A percentile compares a stretch with the other conserved stretches of the same genome.
Evolutionary conservation across 92 coral and sea anemone genomes (phyloP).

Genomic region (Siderastrea radians): DNA sequence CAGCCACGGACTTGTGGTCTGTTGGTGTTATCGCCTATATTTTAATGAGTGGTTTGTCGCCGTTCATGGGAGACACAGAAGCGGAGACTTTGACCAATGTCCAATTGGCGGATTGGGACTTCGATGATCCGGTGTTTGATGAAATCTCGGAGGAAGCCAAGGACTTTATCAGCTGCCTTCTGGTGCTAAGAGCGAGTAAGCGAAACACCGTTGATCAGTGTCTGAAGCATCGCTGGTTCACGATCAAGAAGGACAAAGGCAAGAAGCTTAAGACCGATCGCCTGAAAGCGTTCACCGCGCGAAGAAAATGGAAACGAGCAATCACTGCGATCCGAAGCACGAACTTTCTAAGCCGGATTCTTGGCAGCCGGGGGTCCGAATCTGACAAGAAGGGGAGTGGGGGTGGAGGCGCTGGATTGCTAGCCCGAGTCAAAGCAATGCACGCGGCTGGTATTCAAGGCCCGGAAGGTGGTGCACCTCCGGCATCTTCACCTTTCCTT

Average conservation of each 20-base stretch:
- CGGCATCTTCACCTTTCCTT: constrained; percentile 86
- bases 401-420: constrained; percentile 82
- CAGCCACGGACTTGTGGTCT: constrained; percentile 98
- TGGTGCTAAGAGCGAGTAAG: constrained; percentile 76
- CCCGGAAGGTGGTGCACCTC: constrained; percentile 75
- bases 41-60: constrained; percentile 94
- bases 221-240: constrained; percentile 87
- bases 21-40: constrained; percentile 99
- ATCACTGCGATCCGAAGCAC: constrained; percentile 98
- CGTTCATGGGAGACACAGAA: constrained; percentile 98
- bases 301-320: constrained; percentile 98
- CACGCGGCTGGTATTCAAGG: constrained; percentile 97
- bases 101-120: constrained; percentile 96
- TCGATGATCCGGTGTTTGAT: constrained; percentile 96
- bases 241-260: constrained; percentile 82
- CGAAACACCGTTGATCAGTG: constrained; percentile 82
- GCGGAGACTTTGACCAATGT: constrained; percentile 97
- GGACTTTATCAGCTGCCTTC: constrained; percentile 86
- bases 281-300: constrained; percentile 98
- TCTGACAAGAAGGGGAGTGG: constrained; percentile 67
- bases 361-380: constrained; percentile 85
- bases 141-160: constrained; percentile 91
- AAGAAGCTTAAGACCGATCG: constrained; percentile 91
- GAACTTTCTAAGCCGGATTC: constrained; percentile 94
- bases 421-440: constrained; percentile 96